Evolutionary conservation across 2,797 vertebrate species (phyloP), one percentile per base, ranked within the genome.

Genomic region (Clarias fuscus): DNA sequence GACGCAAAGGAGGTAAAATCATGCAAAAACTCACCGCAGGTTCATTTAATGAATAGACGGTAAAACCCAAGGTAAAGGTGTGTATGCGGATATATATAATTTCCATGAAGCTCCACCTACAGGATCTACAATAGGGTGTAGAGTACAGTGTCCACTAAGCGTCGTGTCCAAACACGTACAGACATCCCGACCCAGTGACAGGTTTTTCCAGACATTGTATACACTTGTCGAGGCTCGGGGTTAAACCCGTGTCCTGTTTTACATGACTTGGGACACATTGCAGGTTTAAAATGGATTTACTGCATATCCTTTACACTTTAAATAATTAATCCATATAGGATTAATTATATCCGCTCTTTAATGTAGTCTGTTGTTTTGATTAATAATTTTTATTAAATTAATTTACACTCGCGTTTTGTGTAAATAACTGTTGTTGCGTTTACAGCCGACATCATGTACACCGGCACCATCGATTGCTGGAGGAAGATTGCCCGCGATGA

Each of bases 401-500:
- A 37, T 71, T 37, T 22, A 24, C 20, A 37, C 4, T 72, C 2
- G 58, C 0, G 17, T 40, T 40, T 78, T 13, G 4, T 22, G 10
- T 40, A 24, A 33, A 15, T 24, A 62, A 62, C 33, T 37, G 5
- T 0, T 2, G 2, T 53, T 43, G 24, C 37, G 70, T 61, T 80
- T 58, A 14, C 15, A 89, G 95, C 95, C 10, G 95, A 99, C 84
- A 97, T 98, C 92, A 99, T 98, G 97, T 99, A 99, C 95, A 92
- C 11, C 0, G 97, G 97, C 58, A 98, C 97, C 13, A 91, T 98
- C 0, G 97, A 98, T 94, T 98, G 97, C 96, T 99, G 98, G 98
- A 95, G 91, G 90, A 99, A 99, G 96, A 99, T 98, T 15, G 94
- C 95, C 30, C 95, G 95, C 0, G 96, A 98, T 0, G 97, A 98